These are phyloP conservation scores for Coelopa pilipes DNA, from an alignment of 2,888 invertebrate species.

Conservation along the genomic window DNA sequence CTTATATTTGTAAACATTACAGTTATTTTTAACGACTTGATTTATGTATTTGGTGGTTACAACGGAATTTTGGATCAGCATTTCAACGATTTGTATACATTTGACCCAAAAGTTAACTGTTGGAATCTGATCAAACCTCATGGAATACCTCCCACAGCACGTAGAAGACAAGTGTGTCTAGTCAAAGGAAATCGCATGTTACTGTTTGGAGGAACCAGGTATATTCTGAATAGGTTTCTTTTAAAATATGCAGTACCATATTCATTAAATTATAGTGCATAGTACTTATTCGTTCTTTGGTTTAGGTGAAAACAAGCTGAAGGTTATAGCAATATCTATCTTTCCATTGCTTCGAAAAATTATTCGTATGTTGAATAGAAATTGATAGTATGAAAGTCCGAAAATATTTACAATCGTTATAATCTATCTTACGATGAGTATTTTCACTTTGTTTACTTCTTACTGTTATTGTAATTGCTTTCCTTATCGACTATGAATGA, in stretches of 20 bases:
- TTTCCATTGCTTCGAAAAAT: too few species aligned
- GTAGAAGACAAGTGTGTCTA: conserved; percentile 84
- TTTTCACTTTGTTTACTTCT: too few species aligned
- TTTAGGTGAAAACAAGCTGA: not conserved
- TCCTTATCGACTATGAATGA: too few species aligned
- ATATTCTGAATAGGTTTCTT: conserved; percentile 42
- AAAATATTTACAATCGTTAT: too few species aligned
- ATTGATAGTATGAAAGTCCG: too few species aligned
- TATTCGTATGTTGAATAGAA: too few species aligned
- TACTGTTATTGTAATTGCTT: too few species aligned
- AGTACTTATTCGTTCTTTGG: too few species aligned
- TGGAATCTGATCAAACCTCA: conserved; percentile 73
- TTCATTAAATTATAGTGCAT: too few species aligned
- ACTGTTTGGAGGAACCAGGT: conserved; percentile 93
- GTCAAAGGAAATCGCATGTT: conserved; percentile 78
- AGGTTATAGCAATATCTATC: not conserved
- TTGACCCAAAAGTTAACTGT: conserved; percentile 71
- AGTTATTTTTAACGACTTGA: conserved; percentile 81
- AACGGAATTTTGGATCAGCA: conserved; percentile 81
- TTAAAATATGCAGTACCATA: too few species aligned
- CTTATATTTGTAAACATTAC: conserved; percentile 55
- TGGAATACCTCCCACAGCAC: conserved; percentile 73
- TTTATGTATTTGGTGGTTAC: conserved; percentile 93
- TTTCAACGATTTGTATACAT: conserved; percentile 85
- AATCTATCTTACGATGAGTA: too few species aligned